phyloP scores from a whole-genome alignment of 2,888 invertebrate species.

The Alloscopus bannaensis region DNA sequence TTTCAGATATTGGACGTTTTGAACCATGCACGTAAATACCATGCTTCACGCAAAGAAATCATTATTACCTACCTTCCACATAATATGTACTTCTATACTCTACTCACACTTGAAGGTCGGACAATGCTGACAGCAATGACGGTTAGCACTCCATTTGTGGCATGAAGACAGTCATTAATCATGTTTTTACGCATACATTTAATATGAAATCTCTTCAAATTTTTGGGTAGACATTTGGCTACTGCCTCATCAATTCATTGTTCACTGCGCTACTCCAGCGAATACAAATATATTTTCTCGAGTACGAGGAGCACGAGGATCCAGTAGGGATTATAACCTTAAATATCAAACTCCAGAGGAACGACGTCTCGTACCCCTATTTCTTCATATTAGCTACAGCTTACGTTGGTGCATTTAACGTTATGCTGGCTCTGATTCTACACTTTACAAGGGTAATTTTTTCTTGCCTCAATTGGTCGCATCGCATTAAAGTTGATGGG shows the following conservation, averaged over 20 bases:
- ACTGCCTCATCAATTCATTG: neutral
- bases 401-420: neutral
- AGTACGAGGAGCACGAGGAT: conserved; percentile 33
- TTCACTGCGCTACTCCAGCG: conserved; percentile 1
- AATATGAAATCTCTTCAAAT: too few relatives aligned
- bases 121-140: conserved; percentile 23
- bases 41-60: too few relatives aligned
- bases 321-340: conserved; percentile 2
- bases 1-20: conserved; percentile 30
- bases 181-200: too few relatives aligned
- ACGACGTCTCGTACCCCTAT: conserved; percentile 22
- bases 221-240: conserved; percentile 1
- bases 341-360: neutral
- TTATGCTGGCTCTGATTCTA: neutral
- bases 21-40: conserved; percentile 45
- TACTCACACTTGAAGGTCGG: conserved; percentile 4
- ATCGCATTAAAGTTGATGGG: neutral
- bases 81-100: conserved; percentile 7
- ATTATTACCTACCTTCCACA: too few relatives aligned
- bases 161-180: too few relatives aligned
- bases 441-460: neutral
- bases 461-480: neutral
- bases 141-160: too few relatives aligned
- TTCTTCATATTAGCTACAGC: neutral
- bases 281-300: conserved; percentile 12